Percentiles rank a stretch among this genome's conserved stretches.
Evolutionary conservation across 2,888 invertebrate species (phyloP).

Genomic region (Argyra leucocephala): DNA sequence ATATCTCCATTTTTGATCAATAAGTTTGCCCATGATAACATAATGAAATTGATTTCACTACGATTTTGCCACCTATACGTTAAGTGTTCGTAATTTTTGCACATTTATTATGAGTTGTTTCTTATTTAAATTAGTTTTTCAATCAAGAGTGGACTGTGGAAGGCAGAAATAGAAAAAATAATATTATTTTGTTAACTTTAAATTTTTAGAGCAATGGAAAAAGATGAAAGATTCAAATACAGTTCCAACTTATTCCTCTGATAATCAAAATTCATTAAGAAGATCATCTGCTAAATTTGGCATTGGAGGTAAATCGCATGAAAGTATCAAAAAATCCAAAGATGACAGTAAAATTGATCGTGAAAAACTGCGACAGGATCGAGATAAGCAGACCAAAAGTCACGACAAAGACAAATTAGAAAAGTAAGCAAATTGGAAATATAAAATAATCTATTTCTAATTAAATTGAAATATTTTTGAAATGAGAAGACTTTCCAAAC

Average conservation of each 20-base stretch:
- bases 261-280: conserved; percentile 35
- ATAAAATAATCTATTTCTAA: background rate
- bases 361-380: conserved; percentile 51
- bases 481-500: conserved; percentile 33
- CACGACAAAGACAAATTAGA: conserved; percentile 56
- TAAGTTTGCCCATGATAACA: too few species aligned
- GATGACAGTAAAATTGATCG: conserved; percentile 47
- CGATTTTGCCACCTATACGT: too few species aligned
- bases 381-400: conserved; percentile 50
- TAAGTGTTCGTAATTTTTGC: too few species aligned
- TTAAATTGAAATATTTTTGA: conserved; percentile 8
- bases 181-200: too few species aligned
- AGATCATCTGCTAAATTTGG: conserved; percentile 25
- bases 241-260: conserved; percentile 44
- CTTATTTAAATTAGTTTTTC: too few species aligned
- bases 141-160: too few species aligned
- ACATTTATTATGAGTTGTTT: too few species aligned
- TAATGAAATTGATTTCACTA: too few species aligned
- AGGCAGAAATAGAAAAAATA: too few species aligned
- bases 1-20: too few species aligned
- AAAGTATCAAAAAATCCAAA: conserved; percentile 29
- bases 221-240: conserved; percentile 58
- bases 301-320: conserved; percentile 25
- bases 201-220: conserved; percentile 68
- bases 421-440: conserved; percentile 21